Evolutionary conservation across 2,888 invertebrate genomes (phyloP).

Genomic region (Dendrolimus pini): DNA sequence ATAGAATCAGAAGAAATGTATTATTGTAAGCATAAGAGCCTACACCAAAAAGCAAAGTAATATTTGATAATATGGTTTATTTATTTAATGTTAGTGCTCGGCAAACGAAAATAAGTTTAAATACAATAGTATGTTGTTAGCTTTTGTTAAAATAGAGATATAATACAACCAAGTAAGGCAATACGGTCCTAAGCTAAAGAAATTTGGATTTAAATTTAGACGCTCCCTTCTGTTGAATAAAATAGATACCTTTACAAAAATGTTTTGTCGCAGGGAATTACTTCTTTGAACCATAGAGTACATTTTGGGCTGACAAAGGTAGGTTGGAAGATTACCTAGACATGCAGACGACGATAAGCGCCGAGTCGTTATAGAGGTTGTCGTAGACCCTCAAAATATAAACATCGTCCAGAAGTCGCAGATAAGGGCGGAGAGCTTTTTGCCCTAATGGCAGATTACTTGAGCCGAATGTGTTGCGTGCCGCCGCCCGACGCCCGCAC

Average conservation of each 20-base stretch:
- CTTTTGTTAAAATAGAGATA: neutral
- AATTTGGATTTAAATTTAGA: neutral
- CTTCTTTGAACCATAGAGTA: conserved; percentile 28
- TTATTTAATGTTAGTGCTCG: too few relatives aligned
- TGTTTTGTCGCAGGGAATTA: conserved; percentile 27
- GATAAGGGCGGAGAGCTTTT: conserved; percentile 68
- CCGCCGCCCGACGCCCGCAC: conserved; percentile 15
- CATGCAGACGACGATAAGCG: conserved; percentile 64
- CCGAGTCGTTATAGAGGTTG: conserved; percentile 70
- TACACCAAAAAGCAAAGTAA: too few relatives aligned
- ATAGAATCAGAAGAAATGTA: too few relatives aligned
- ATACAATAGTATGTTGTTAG: too few relatives aligned
- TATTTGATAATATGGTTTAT: too few relatives aligned
- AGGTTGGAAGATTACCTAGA: conserved; percentile 54
- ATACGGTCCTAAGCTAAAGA: neutral
- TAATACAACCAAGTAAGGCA: neutral
- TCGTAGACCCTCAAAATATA: conserved; percentile 70
- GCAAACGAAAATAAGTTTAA: too few relatives aligned
- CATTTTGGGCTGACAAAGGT: conserved; percentile 33
- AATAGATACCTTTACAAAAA: conserved; percentile 15
- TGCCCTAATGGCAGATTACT: conserved; percentile 71
- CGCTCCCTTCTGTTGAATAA: neutral
- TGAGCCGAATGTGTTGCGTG: conserved; percentile 48
- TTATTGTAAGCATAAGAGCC: too few relatives aligned
- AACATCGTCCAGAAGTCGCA: conserved; percentile 72